Conservation (phyloP, 37 sponge, comb jelly and placozoan genomes). For the Amphimedon queenslandica region DNA sequence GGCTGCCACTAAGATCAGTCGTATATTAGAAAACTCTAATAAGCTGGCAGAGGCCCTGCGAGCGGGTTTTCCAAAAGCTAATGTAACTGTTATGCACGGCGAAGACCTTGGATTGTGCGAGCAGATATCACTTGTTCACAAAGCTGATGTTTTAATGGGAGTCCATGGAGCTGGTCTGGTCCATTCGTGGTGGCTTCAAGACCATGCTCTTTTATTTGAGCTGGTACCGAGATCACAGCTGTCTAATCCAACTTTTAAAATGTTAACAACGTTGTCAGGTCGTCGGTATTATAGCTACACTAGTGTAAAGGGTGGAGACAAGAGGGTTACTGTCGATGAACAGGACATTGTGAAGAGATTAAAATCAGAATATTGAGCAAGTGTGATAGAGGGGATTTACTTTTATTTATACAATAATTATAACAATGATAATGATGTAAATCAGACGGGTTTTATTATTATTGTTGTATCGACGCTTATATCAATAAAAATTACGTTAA, state of each 20-base stretch:
- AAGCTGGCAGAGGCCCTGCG: constrained; percentile 28
- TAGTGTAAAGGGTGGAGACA: neutral
- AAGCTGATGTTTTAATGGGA: constrained; percentile 53
- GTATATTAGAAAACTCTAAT: constrained; percentile 50
- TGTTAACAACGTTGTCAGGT: constrained; percentile 48
- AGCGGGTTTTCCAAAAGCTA: constrained; percentile 13
- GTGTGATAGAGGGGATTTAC: too few species aligned
- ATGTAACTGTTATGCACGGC: constrained; percentile 20
- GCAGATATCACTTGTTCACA: constrained; percentile 34
- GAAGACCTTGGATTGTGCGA: constrained; percentile 59
- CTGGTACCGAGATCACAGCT: constrained; percentile 32
- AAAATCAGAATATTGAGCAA: too few species aligned
- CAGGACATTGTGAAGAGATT: constrained; percentile 5
- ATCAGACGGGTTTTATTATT: too few species aligned
- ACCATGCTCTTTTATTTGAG: constrained; percentile 53
- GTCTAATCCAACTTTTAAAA: constrained; percentile 51
- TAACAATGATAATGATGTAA: too few species aligned
- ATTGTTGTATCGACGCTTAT: too few species aligned
- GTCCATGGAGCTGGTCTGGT: constrained; percentile 82
- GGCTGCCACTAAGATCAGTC: constrained; percentile 10
- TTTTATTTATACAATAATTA: too few species aligned
- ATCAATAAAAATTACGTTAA: too few species aligned
- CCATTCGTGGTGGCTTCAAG: constrained; percentile 69
- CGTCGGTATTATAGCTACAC: constrained; percentile 19
- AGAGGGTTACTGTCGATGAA: constrained; percentile 8